Percentiles rank a stretch among this genome's conserved stretches.
Conservation (phyloP, 2,888 invertebrate species). For the Cacoxenus indagator region DNA sequence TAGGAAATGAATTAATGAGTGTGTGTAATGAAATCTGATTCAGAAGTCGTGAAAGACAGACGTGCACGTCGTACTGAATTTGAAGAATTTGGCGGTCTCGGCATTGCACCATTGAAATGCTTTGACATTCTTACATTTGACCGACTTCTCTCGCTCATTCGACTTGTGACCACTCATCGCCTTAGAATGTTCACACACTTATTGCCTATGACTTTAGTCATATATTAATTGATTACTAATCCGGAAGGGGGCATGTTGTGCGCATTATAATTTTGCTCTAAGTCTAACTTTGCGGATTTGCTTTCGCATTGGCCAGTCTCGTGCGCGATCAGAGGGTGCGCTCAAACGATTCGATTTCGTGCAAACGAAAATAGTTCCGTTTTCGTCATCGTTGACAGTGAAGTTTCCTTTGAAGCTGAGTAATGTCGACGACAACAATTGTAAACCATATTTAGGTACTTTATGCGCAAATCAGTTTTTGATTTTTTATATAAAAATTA, state of each 20-base stretch:
- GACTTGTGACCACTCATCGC: background rate
- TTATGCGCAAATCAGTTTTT: slow-evolving; percentile 6
- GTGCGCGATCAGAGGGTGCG: too few relatives aligned
- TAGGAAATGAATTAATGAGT: slow-evolving; percentile 1
- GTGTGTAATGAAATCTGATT: background rate
- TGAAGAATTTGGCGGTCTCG: background rate
- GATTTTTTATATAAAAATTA: background rate
- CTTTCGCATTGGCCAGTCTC: too few relatives aligned
- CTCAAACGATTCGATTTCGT: too few relatives aligned
- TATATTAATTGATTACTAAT: slow-evolving; percentile 9
- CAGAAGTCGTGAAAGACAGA: background rate
- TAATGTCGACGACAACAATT: background rate
- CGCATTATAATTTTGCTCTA: background rate
- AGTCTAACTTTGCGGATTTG: too few relatives aligned
- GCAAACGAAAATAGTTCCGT: too few relatives aligned
- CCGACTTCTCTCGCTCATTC: too few relatives aligned
- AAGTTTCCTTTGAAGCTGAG: background rate
- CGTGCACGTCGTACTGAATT: background rate
- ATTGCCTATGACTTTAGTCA: background rate
- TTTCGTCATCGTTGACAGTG: background rate
- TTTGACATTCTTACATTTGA: too few relatives aligned
- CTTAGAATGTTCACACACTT: slow-evolving; percentile 1
- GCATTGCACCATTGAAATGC: too few relatives aligned
- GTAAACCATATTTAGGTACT: background rate
- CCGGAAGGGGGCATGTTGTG: background rate